phyloP scores from a whole-genome alignment of 2,888 invertebrate species.

The Deilephila porcellus region DNA sequence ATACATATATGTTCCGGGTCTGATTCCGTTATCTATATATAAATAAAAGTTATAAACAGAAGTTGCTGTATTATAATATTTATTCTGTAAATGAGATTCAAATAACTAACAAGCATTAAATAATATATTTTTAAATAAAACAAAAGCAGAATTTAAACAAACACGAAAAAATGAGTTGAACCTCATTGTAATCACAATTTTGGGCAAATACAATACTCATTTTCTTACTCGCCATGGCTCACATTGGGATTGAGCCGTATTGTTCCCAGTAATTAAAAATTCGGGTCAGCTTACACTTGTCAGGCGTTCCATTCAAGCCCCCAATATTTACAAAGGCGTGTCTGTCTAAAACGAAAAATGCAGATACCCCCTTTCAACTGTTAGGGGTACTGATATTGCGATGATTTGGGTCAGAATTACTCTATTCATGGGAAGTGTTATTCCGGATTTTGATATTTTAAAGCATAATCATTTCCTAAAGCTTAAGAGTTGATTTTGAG shows the following conservation, averaged over 20 bases:
- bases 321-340: not conserved
- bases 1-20: no score
- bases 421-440: not conserved
- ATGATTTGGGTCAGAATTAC: constrained; percentile 1
- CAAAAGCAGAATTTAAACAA: no score
- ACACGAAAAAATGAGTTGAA: no score
- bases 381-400: not conserved
- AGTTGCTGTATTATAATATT: no score
- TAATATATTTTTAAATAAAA: no score
- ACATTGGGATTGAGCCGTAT: not conserved
- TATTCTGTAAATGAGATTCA: no score
- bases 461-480: not conserved
- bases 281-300: constrained; percentile 10
- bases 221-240: not conserved
- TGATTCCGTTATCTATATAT: no score
- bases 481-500: not conserved
- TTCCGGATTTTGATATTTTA: not conserved
- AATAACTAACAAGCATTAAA: no score
- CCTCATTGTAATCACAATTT: no score
- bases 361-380: not conserved
- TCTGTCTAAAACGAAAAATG: not conserved
- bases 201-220: not conserved
- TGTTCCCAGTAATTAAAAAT: constrained; percentile 13
- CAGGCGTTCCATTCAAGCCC: not conserved
- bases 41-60: no score